These are phyloP conservation scores for Apoda limacodes DNA, from an alignment of 2,888 invertebrate species.

Conservation along the genomic window DNA sequence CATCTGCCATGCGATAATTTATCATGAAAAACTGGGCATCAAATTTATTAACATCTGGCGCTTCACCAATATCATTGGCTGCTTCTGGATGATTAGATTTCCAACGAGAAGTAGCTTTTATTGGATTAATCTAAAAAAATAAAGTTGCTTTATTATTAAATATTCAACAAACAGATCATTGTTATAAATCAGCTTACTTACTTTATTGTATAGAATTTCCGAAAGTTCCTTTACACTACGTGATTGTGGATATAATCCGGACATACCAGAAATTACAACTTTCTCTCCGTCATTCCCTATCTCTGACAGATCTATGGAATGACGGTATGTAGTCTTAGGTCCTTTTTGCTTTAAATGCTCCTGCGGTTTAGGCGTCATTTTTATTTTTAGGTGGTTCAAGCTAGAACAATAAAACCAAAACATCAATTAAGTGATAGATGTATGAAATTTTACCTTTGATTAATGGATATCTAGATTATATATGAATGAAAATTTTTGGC, in stretches of 20 bases:
- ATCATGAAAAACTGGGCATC: slow-evolving; percentile 75
- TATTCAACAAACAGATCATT: background rate
- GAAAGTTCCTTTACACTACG: slow-evolving; percentile 70
- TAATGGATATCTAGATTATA: too few relatives aligned
- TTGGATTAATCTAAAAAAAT: slow-evolving; percentile 9
- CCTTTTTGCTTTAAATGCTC: too few relatives aligned
- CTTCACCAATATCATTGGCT: slow-evolving; percentile 72
- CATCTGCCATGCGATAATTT: slow-evolving; percentile 66
- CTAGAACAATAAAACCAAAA: too few relatives aligned
- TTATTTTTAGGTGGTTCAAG: too few relatives aligned
- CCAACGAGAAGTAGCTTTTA: too few relatives aligned
- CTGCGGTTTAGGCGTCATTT: too few relatives aligned
- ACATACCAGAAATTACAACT: slow-evolving; percentile 64
- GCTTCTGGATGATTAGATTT: slow-evolving; percentile 34
- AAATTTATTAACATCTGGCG: slow-evolving; percentile 68
- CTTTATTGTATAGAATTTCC: slow-evolving; percentile 68
- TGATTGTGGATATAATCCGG: slow-evolving; percentile 73
- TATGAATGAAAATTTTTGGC: too few relatives aligned
- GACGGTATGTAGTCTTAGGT: too few relatives aligned
- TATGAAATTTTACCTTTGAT: too few relatives aligned
- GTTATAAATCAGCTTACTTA: slow-evolving; percentile 14
- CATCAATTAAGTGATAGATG: too few relatives aligned
- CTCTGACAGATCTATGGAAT: too few relatives aligned
- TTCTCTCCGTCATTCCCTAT: too few relatives aligned
- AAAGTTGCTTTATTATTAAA: background rate